Evolutionary conservation across 2,888 invertebrate genomes (phyloP).

Genomic region (Drosophila mimica): DNA sequence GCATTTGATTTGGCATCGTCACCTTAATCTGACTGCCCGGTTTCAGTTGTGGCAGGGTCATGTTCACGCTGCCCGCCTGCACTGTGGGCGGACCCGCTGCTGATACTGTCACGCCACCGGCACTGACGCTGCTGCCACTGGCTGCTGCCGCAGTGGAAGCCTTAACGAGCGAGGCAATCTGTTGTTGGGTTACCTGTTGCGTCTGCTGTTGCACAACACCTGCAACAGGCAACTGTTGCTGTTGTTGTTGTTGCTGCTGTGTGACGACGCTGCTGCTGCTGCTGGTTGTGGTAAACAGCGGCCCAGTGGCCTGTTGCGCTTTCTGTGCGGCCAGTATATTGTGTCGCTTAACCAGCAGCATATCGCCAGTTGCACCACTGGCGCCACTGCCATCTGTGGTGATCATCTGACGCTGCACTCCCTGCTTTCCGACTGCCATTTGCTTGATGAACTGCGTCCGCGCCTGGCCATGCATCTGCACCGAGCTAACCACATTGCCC

Average conservation of each 20-base stretch:
- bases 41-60: slow-evolving; percentile 84
- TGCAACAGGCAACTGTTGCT: slow-evolving; percentile 83
- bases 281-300: slow-evolving; percentile 86
- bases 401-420: slow-evolving; percentile 86
- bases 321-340: slow-evolving; percentile 83
- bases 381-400: slow-evolving; percentile 85
- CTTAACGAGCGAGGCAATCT: slow-evolving; percentile 84
- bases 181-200: slow-evolving; percentile 84
- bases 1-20: slow-evolving; percentile 88
- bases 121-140: slow-evolving; percentile 69
- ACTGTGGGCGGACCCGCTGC: slow-evolving; percentile 68
- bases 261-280: slow-evolving; percentile 27
- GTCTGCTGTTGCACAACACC: slow-evolving; percentile 82
- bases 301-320: slow-evolving; percentile 82
- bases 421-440: slow-evolving; percentile 84
- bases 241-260: slow-evolving; percentile 84
- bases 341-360: slow-evolving; percentile 87
- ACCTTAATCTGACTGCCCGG: slow-evolving; percentile 85
- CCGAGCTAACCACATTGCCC: slow-evolving; percentile 84
- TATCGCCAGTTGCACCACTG: slow-evolving; percentile 85
- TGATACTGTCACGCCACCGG: slow-evolving; percentile 82
- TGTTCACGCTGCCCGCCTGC: slow-evolving; percentile 81
- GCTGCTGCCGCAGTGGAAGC: slow-evolving; percentile 84
- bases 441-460: slow-evolving; percentile 85
- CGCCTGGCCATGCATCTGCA: slow-evolving; percentile 85